phyloP scores from a whole-genome alignment of 2,888 invertebrate species.

The Drosophila mercatorum region DNA sequence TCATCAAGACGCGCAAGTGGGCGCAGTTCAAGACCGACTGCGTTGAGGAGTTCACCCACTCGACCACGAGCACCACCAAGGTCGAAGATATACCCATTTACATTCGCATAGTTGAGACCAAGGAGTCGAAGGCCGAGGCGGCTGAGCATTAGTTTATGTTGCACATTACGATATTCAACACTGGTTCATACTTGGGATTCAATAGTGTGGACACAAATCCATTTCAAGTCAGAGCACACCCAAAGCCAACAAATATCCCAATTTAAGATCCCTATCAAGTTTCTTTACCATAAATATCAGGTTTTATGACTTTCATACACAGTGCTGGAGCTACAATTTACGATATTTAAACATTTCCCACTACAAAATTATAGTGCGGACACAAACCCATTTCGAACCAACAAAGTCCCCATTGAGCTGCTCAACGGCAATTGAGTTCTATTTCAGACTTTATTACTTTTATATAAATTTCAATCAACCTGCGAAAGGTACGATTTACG shows the following conservation, averaged over 20 bases:
- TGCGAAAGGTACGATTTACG: too few relatives aligned
- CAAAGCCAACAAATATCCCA: not conserved
- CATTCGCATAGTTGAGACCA: constrained; percentile 81
- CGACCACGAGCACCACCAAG: constrained; percentile 72
- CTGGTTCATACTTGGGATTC: not conserved
- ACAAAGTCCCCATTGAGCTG: too few relatives aligned
- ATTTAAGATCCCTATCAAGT: not conserved
- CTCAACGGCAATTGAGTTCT: too few relatives aligned
- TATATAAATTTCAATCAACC: too few relatives aligned
- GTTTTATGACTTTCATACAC: constrained; percentile 1
- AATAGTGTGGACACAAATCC: not conserved
- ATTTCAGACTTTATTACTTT: too few relatives aligned
- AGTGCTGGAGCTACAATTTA: not conserved
- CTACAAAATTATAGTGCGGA: not conserved
- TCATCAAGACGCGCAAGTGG: constrained; percentile 81
- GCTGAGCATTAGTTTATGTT: not conserved
- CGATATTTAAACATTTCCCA: not conserved
- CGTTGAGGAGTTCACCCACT: constrained; percentile 57
- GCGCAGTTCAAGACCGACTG: constrained; percentile 73
- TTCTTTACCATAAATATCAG: not conserved
- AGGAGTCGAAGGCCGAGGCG: not conserved
- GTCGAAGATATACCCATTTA: constrained; percentile 82
- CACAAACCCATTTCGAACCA: too few relatives aligned
- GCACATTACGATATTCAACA: not conserved
- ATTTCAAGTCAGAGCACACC: not conserved